A percentile compares a stretch with the other conserved stretches of the same genome.
Evolutionary conservation across 64 coral and sea anemone genomes (phyloP).

Genomic region (Platygyra sinensis): DNA sequence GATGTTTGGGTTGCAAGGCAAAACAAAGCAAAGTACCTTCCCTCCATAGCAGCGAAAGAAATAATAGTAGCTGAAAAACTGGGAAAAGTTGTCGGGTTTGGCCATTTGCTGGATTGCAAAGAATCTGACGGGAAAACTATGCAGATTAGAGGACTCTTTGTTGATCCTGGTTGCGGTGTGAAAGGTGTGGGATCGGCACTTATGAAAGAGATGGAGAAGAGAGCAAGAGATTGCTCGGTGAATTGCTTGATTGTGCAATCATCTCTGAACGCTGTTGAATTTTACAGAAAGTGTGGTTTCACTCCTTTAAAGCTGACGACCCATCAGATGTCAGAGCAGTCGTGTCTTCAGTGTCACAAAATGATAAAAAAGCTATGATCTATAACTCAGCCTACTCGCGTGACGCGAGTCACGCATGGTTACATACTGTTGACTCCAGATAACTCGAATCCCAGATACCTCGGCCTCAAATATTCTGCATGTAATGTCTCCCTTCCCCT

Average conservation of each 20-base stretch:
- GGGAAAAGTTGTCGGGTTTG: conserved; percentile 58
- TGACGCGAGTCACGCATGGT: neutral
- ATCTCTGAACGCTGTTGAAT: conserved; percentile 55
- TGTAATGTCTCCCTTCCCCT: too few species aligned
- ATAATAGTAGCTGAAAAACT: conserved; percentile 38
- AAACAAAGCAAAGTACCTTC: conserved; percentile 32
- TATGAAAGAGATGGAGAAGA: conserved; percentile 32
- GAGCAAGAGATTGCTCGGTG: neutral
- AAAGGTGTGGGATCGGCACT: conserved; percentile 40
- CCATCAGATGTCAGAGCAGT: conserved; percentile 14
- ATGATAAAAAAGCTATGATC: conserved; percentile 14
- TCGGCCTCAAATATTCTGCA: too few species aligned
- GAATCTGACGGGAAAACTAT: conserved; percentile 10
- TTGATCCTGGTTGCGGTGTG: conserved; percentile 36
- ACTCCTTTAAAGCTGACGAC: neutral
- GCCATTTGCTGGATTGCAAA: conserved; percentile 51
- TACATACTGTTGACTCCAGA: too few species aligned
- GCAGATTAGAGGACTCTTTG: conserved; percentile 45
- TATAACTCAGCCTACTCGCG: neutral
- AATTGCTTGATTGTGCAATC: neutral
- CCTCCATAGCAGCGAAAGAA: conserved; percentile 62
- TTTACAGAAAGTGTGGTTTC: conserved; percentile 51
- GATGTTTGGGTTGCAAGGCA: conserved; percentile 48
- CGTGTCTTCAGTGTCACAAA: conserved; percentile 20
- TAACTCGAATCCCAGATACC: too few species aligned